Evolutionary conservation across 2,113 vertebrate species (phyloP), one percentile per base, ranked within the genome.

Genomic region (Cyanoramphus novaezelandiae): DNA sequence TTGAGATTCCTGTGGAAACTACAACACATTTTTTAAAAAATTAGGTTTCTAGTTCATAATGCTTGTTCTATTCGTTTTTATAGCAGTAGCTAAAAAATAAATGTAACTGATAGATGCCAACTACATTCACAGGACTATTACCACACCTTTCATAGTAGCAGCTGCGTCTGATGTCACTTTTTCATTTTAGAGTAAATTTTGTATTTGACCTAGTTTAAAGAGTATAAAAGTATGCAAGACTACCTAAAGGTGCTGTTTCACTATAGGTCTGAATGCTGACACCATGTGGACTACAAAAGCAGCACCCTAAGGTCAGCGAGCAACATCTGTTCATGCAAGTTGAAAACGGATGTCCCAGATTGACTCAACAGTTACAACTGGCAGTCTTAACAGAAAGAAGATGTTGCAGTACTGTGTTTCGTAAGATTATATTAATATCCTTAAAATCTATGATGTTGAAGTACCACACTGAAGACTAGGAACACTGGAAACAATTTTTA

Each of bases 401-500:
- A 62, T 28, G 25, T 8, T 71, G 27, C n/a, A 77, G 46, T 68
- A 79, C 4, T 25, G 17, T 27, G 28, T 72, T 92, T 81, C 43
- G 63, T 18, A 44, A 60, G 57, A 69, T 55, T 23, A 16, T 19
- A 37, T 62, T 39, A 74, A 82, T 65, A 81, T 50, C 14, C 41
- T 93, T 53, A 96, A 85, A 83, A 43, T 33, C 37, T 69, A 41
- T 25, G 84, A 35, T 29, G 37, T 16, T 59, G 39, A 78, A 91
- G 20, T 55, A 92, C n/a, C 37, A 75, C 0, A 1, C 25, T 77
- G 85, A 85, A 68, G 65, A 23, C 33, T 63, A 93, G 44, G 27
- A 90, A 89, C 53, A 88, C 44, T 68, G 12, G 94, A 95, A 97
- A 94, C 11, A 86, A 13, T 9, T 90, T 95, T 71, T 95, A 60